A percentile compares a stretch with the other conserved stretches of the same genome.
These are phyloP conservation scores for Athetis lepigone DNA, from an alignment of 2,888 invertebrate genomes.

Conservation along the genomic window DNA sequence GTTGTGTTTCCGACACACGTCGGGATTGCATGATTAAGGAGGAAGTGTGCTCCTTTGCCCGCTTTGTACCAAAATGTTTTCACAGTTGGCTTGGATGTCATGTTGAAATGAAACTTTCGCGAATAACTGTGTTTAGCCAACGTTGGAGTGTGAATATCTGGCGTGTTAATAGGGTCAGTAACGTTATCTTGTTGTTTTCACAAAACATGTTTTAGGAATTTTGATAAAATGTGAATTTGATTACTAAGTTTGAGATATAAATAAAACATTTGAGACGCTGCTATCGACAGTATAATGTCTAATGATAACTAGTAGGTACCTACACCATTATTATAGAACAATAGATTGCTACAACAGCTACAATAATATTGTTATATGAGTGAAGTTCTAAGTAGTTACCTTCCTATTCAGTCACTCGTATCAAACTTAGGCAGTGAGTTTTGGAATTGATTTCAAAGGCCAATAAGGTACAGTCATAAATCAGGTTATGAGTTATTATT, in stretches of 20 bases:
- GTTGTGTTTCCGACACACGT: conserved; percentile 68
- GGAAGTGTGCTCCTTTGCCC: conserved; percentile 56
- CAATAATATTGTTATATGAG: neutral
- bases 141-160: conserved; percentile 10
- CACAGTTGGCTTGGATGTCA: conserved; percentile 55
- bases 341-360: conserved; percentile 11
- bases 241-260: neutral
- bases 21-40: conserved; percentile 73
- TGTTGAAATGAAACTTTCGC: conserved; percentile 41
- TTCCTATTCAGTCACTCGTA: neutral
- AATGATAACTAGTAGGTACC: conserved; percentile 8
- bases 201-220: neutral
- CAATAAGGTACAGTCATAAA: conserved; percentile 4
- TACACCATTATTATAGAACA: neutral
- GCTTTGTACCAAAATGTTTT: conserved; percentile 60
- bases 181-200: neutral
- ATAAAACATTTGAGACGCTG: neutral
- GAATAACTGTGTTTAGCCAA: conserved; percentile 27
- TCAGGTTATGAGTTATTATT: neutral
- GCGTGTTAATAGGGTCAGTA: neutral
- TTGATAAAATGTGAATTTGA: neutral
- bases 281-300: neutral
- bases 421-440: neutral
- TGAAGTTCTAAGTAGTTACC: neutral
- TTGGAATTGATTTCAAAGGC: neutral